A percentile compares a stretch with the other conserved stretches of the same genome.
Conservation (phyloP, 2,113 vertebrate species). For the Tautogolabrus adspersus region DNA sequence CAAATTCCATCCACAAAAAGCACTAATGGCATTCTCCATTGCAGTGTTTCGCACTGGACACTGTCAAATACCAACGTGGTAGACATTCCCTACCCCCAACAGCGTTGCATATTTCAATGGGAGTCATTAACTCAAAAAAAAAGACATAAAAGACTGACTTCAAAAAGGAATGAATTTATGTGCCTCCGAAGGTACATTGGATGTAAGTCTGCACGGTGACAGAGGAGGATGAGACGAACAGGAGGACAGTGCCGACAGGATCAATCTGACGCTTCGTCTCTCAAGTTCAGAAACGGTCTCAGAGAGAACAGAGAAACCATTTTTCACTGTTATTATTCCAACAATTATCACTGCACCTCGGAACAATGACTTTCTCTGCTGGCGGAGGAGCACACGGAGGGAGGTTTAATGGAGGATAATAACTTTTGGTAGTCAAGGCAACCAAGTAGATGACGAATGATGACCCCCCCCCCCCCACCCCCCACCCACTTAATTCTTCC, state of each 20-base stretch:
- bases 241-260: neutral
- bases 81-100: neutral
- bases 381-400: neutral
- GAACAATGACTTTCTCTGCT: conserved; percentile 43
- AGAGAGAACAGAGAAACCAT: neutral
- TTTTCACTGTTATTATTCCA: conserved; percentile 36
- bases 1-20: too few species aligned
- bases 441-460: conserved; percentile 7
- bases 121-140: neutral
- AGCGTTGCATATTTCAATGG: neutral
- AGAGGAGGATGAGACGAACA: neutral
- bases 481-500: neutral
- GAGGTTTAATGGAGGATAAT: conserved; percentile 23
- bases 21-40: too few species aligned
- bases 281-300: conserved; percentile 17
- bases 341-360: conserved; percentile 49
- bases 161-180: neutral
- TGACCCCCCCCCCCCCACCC: neutral
- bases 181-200: neutral
- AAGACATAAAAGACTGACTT: neutral
- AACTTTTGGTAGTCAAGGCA: conserved; percentile 25
- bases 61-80: neutral
- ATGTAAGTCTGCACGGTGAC: neutral
- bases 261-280: conserved; percentile 6
- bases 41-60: neutral